Evolutionary conservation across 1,140 invertebrate genomes (phyloP), one percentile per base, ranked within the genome.

Genomic region (Psix sp.): DNA sequence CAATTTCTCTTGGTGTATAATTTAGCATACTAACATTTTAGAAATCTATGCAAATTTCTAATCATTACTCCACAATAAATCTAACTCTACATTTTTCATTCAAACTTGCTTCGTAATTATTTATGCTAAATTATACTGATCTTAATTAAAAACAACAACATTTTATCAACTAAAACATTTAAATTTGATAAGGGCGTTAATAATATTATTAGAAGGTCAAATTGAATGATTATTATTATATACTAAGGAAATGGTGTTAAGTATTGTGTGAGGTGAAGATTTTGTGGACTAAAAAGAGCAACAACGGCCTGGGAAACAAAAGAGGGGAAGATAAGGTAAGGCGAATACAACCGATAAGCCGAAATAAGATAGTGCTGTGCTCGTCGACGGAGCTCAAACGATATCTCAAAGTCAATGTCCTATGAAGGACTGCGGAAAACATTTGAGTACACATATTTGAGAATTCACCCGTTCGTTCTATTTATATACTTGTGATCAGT

Each of bases 391-490:
- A 78, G 78, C 77, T 71, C 71, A 75, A 51, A 74, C 79, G 80
- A 80, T 87, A 86, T 86, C 84, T 86, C 84, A 87, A 87, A 87
- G 85, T 86, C 85, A 87, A 87, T 87, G 85, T 86, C 85, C 85
- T 87, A 85, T 84, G 84, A 85, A 86, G 84, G 79, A 85, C 82
- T 85, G 79, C 43, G 63, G 71, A 66, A 52, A 77, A 73, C 62
- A 62, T 73, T 81, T 71, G 65, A 77, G 63, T 59, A 70, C 45
- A 70, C 63, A 74, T 65, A 35, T 35, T 66, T 54, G 60, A 17
- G 35, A 76, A 57, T 67, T 62, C 56, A 67, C 51, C 48, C 52
- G 43, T 72, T 56, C 43, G 42, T 46, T 39, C 56, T 62, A 56
- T 65, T 67, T 71, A 42, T 60, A 48, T 59, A 71, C 26, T 33